Evolutionary conservation across 2,888 invertebrate genomes (phyloP), one percentile per base, ranked within the genome.

Genomic region (Tholera decimalis): DNA sequence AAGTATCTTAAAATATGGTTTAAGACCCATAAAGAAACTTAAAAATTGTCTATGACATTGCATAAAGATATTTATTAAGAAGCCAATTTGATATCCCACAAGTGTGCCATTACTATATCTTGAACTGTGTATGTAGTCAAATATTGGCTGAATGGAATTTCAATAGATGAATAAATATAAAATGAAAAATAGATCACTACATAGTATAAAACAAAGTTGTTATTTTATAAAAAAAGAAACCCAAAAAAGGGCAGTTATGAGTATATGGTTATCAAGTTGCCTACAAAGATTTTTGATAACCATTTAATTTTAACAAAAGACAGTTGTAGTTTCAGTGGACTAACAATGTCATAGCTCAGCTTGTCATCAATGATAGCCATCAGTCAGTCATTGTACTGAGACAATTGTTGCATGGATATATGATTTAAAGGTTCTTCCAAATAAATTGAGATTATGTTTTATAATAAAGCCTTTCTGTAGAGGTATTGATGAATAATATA

Each of bases 281-380:
- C 2, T 13, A 6, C 4, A 55, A 7, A 56, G 22, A 11, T 18
- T 30, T 24, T 7, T 44, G 9, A 18, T n/a, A 46, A 11, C 18
- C 20, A 33, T 26, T 50, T 13, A 4, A 41, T 33, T 15, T 15
- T 18, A 15, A 22, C 6, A 28, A 20, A 18, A 30, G 11, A 3
- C 7, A 26, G 15, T 15, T 22, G 1, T 13, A 51, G 13, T 24
- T 18, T 9, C 28, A 46, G 44, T 59, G 33, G n/a, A 3, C 22
- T 24, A 22, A 24, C 33, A 39, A 44, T 24, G 7, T 26, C 26
- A 37, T 20, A 8, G 20, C 35, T 20, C n/a, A 37, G 37, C 8
- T 13, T 53, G 24, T 28, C 20, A 41, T 8, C 20, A 37, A n/a
- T 55, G 66, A 72, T 72, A 61, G 41, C 22, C 3, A 66, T 65